phyloP scores from a whole-genome alignment of 2,797 vertebrate species.

The Crypturellus tataupa region DNA sequence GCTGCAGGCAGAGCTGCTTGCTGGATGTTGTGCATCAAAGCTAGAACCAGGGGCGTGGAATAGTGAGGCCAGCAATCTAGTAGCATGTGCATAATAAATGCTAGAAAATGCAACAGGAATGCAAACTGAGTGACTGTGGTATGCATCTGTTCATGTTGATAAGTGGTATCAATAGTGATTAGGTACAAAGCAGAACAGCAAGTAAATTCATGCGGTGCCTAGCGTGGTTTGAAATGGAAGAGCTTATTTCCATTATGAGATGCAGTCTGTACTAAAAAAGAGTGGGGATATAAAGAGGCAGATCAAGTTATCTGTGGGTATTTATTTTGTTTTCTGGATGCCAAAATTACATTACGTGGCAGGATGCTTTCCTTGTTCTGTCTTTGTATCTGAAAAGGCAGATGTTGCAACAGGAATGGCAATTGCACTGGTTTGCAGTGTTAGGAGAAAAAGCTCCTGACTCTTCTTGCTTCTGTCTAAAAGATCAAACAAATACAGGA shows the following conservation, averaged over 20 bases:
- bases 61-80: conserved; percentile 24
- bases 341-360: conserved; percentile 2
- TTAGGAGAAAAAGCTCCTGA: not conserved
- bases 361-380: conserved; percentile 26
- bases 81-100: not conserved
- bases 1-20: conserved; percentile 21
- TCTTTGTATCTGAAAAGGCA: conserved; percentile 39
- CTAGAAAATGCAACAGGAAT: not conserved
- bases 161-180: not conserved
- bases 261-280: not conserved
- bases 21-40: conserved; percentile 39
- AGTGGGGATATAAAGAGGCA: not conserved
- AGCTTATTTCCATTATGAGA: not conserved
- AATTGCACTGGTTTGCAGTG: conserved; percentile 25
- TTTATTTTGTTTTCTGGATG: not conserved
- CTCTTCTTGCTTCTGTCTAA: not conserved
- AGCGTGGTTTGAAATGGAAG: conserved; percentile 12
- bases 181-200: not conserved
- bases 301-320: not conserved
- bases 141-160: not conserved
- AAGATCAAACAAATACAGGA: not conserved
- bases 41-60: conserved; percentile 40
- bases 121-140: not conserved
- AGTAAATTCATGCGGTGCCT: not conserved
- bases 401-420: conserved; percentile 27